These are phyloP conservation scores for Hemistola chrysoprasaria DNA, from an alignment of 2,888 invertebrate species.

Conservation along the genomic window DNA sequence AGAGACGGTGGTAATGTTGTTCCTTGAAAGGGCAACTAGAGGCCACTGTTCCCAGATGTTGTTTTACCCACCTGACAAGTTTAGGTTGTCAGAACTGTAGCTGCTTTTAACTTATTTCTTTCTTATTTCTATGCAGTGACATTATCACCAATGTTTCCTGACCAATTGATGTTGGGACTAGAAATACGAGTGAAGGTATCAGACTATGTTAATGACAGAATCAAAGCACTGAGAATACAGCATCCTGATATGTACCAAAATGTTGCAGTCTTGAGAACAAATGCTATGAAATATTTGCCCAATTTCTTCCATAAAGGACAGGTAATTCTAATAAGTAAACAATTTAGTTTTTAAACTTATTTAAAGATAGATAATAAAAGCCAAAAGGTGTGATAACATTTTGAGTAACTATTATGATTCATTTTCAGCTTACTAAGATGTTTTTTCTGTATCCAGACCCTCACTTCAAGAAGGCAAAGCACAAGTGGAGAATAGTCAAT, in stretches of 20 bases:
- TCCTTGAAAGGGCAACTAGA: too few species aligned
- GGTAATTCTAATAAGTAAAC: too few species aligned
- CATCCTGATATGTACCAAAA: conserved; percentile 92
- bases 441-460: conserved; percentile 99
- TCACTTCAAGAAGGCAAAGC: conserved; percentile 99
- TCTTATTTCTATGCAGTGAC: conserved; percentile 86
- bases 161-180: conserved; percentile 94
- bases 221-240: conserved; percentile 91
- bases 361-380: too few species aligned
- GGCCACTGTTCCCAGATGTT: too few species aligned
- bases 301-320: conserved; percentile 98
- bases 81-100: too few species aligned
- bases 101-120: too few species aligned
- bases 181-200: conserved; percentile 99
- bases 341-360: too few species aligned
- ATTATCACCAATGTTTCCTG: conserved; percentile 95
- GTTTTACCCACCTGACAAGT: too few species aligned
- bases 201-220: conserved; percentile 98
- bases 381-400: too few species aligned
- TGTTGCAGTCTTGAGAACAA: conserved; percentile 96
- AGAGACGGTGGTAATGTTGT: too few species aligned
- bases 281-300: conserved; percentile 99
- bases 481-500: conserved; percentile 99
- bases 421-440: conserved; percentile 93
- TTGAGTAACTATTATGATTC: not conserved